Percentiles rank a stretch among this genome's conserved stretches.
These are phyloP conservation scores for Epirrhoe tristata DNA, from an alignment of 2,888 invertebrate species.

Conservation along the genomic window DNA sequence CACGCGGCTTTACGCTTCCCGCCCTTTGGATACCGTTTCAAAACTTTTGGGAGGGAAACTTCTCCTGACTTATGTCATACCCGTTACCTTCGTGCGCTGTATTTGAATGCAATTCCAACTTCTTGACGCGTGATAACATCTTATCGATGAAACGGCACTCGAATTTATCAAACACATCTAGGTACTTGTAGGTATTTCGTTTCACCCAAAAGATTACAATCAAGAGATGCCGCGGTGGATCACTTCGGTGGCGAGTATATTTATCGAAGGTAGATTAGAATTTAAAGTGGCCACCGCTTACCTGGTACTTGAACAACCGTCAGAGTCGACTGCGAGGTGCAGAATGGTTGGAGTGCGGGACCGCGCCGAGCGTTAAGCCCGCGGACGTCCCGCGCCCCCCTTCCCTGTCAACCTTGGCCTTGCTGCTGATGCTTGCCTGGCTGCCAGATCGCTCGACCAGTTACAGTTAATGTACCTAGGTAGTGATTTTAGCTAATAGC, in stretches of 20 bases:
- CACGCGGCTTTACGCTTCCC: constrained; percentile 78
- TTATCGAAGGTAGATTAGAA: constrained; percentile 60
- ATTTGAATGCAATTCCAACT: constrained; percentile 68
- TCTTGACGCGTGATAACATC: constrained; percentile 62
- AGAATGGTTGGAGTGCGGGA: constrained; percentile 80
- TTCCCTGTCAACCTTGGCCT: constrained; percentile 82
- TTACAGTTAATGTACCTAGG: constrained; percentile 43
- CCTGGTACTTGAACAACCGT: constrained; percentile 85
- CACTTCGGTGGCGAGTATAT: constrained; percentile 50
- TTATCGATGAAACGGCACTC: constrained; percentile 69
- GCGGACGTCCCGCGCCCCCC: constrained; percentile 78
- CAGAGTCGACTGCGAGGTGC: constrained; percentile 85
- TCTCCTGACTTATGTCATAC: constrained; percentile 57
- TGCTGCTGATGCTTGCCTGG: constrained; percentile 69
- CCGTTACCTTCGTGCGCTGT: constrained; percentile 70
- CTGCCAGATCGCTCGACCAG: constrained; percentile 59
- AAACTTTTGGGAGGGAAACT: constrained; percentile 82
- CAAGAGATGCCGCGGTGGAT: constrained; percentile 54
- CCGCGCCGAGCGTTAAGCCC: constrained; percentile 82
- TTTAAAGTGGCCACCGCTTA: constrained; percentile 78
- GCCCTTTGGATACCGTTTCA: constrained; percentile 79
- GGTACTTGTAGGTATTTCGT: constrained; percentile 57
- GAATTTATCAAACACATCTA: constrained; percentile 76
- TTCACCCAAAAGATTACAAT: constrained; percentile 65
- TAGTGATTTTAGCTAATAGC: constrained; percentile 53